Conservation (phyloP, 2,888 invertebrate species). For the Cantharis lateralis region DNA sequence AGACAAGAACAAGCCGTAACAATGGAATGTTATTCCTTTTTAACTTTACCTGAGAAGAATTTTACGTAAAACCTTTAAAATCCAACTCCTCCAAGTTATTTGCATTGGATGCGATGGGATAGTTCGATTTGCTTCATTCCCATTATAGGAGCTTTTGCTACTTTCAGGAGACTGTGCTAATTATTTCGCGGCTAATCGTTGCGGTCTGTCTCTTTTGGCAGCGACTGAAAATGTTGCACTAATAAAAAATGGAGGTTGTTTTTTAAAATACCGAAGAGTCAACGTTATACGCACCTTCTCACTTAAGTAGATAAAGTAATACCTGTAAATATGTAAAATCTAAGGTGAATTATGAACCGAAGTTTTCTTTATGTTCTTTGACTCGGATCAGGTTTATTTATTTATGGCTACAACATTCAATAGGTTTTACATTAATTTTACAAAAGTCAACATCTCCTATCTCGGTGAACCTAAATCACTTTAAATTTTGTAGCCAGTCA, state of each 20-base stretch:
- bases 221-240: not conserved
- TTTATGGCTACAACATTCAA: slow-evolving; percentile 41
- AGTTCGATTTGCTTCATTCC: no score
- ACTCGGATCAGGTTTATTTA: slow-evolving; percentile 45
- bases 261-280: not conserved
- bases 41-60: slow-evolving; percentile 8
- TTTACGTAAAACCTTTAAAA: slow-evolving; percentile 1
- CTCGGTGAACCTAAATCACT: slow-evolving; percentile 6
- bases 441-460: slow-evolving; percentile 30
- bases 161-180: not conserved
- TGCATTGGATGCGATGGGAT: not conserved
- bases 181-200: no score
- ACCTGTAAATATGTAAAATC: slow-evolving; percentile 36
- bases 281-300: not conserved
- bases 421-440: slow-evolving; percentile 34
- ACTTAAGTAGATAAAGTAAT: not conserved
- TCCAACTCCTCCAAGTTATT: not conserved
- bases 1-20: slow-evolving; percentile 19
- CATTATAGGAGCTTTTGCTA: no score
- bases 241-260: not conserved
- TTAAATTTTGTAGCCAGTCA: not conserved
- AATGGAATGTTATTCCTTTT: slow-evolving; percentile 22
- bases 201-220: not conserved
- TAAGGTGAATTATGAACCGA: slow-evolving; percentile 46
- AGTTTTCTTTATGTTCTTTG: slow-evolving; percentile 46